Evolutionary conservation across 2,797 vertebrate genomes (phyloP).

Genomic region (Coracias cyanogaster): DNA sequence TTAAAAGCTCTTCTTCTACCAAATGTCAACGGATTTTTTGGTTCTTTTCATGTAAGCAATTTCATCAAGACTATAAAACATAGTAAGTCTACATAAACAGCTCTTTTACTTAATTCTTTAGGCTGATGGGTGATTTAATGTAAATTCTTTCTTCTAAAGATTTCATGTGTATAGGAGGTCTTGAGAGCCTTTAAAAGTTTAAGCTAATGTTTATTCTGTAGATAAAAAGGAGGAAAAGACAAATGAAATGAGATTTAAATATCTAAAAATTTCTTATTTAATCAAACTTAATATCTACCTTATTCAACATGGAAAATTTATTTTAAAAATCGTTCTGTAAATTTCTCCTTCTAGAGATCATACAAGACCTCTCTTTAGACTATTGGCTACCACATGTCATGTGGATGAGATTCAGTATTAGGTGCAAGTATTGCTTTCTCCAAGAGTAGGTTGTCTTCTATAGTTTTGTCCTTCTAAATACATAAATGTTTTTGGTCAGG

Average conservation of each 20-base stretch:
- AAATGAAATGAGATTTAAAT: not conserved
- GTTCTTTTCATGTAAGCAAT: not conserved
- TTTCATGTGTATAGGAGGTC: not conserved
- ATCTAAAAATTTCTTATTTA: not conserved
- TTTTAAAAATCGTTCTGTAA: not conserved
- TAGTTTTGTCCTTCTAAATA: not conserved
- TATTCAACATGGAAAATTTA: not conserved
- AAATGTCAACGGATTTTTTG: not conserved
- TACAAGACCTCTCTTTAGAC: not conserved
- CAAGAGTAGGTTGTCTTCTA: not conserved
- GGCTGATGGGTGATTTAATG: not conserved
- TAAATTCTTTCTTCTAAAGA: not conserved
- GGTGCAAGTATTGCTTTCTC: not conserved
- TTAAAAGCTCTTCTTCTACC: not conserved
- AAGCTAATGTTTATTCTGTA: not conserved
- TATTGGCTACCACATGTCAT: not conserved
- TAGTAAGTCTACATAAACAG: not conserved
- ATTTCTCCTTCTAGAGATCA: not conserved
- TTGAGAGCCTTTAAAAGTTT: not conserved
- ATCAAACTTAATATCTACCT: not conserved
- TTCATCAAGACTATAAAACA: not conserved
- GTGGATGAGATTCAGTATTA: not conserved
- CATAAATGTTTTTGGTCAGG: rapidly evolving
- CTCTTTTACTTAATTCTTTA: not conserved
- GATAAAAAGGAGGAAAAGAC: not conserved